Evolutionary conservation across 2,113 vertebrate genomes (phyloP), one percentile per base, ranked within the genome.

Genomic region (Ammodytes marinus): DNA sequence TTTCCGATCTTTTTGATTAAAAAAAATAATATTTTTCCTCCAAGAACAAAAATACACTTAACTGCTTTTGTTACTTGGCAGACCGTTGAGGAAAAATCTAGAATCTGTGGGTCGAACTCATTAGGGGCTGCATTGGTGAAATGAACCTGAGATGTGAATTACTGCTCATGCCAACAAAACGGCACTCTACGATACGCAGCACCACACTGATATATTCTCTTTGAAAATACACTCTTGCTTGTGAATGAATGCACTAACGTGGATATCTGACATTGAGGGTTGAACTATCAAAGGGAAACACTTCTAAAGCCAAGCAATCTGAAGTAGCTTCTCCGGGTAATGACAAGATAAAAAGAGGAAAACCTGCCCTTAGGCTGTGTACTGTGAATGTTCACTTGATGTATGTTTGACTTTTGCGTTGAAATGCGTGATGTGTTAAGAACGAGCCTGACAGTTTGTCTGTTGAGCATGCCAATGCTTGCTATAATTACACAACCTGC

Each of bases 41-140:
- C 19, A 54, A 82, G 54, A 79, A 73, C 46, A 79, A 85, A 58
- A 19, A 14, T 40, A 69, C 43, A 52, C 13, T 50, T 14, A 5
- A 52, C 40, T 73, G 12, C 54, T 55, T 75, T 71, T 78, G 74
- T 14, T 8, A 42, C 57, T 79, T 14, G 39, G 12, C 61, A 71
- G 70, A 73, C 7, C 43, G 58, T 0, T 19, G 47, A 58, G n/a
- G 45, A 60, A 8, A 64, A 0, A 59, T 77, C 52, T 46, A 14
- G 0, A 70, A 55, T 47, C 43, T 63, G 49, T 49, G 63, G 60
- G 46, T 17, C 39, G 40, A 53, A 53, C 77, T 80, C 42, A 66
- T 77, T 70, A 66, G 10, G 3, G 40, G 11, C 52, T 14, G 27
- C 2, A 5, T 15, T 35, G 52, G 8, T 0, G 55, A 74, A 71